Evolutionary conservation across 2,888 invertebrate genomes (phyloP).

Genomic region (Chloroclysta siterata): DNA sequence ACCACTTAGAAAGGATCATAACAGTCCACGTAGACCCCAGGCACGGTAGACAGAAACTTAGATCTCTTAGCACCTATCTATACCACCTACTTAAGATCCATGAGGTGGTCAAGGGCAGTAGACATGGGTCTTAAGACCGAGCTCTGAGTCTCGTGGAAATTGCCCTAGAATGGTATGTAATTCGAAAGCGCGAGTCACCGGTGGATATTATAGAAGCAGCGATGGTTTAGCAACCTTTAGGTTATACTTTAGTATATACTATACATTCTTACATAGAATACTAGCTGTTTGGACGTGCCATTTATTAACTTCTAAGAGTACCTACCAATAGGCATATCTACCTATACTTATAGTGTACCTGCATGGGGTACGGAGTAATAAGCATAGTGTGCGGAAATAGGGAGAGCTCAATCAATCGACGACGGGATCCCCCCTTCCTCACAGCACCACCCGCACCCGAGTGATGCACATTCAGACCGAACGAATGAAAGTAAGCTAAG

Average conservation of each 20-base stretch:
- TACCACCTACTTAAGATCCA: no score
- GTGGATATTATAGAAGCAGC: no score
- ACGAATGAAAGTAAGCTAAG: neutral
- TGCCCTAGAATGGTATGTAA: no score
- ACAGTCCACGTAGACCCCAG: neutral
- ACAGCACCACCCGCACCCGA: neutral
- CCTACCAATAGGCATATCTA: neutral
- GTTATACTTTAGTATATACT: no score
- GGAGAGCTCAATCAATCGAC: conserved; percentile 16
- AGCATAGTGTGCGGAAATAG: conserved; percentile 10
- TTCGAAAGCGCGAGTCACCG: no score
- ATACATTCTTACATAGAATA: no score
- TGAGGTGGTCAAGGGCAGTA: no score
- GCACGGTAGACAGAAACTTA: neutral
- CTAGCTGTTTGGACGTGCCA: neutral
- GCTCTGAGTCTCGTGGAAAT: no score
- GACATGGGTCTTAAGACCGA: no score
- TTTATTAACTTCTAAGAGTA: neutral
- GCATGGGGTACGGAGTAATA: neutral
- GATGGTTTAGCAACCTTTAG: no score
- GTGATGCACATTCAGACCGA: neutral
- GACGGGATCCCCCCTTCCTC: neutral
- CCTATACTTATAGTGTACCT: no score
- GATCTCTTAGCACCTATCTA: no score
- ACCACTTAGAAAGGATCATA: neutral